Evolutionary conservation across 1,140 invertebrate species (phyloP), one percentile per base, ranked within the genome.

Genomic region (Dendrolimus punctatus): DNA sequence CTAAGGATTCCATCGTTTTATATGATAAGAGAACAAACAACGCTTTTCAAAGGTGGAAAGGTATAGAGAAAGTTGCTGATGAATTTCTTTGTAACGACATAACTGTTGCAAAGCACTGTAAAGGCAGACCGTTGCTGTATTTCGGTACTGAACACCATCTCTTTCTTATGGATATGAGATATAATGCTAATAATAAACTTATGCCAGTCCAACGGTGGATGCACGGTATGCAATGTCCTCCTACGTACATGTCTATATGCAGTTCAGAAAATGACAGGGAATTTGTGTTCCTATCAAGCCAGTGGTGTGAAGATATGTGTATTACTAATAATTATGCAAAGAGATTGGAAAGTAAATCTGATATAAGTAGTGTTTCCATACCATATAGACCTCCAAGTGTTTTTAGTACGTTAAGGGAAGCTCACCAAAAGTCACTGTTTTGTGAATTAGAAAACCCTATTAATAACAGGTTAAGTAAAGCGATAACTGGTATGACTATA

Each of bases 281-380:
- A 48, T 53, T 84, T 6, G 60, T 84, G 4, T 70, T 71, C 53
- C 48, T 86, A 6, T 69, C 68, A 42, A 83, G 82, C 51, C 82
- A 84, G 42, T 84, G 82, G 80, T 78, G 73, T 59, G 78, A 80
- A 40, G 80, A 86, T 57, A 73, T 78, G 66, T 82, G 79, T 54
- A 60, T 86, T 5, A 51, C 83, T 8, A 67, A 68, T 6, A 81
- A 71, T 47, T 71, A 73, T 47, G 62, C 58, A 36, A 62, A 77
- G 44, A 62, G 51, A 7, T 38, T 67, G 6, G 66, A 54, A 4
- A 69, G 64, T 36, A 58, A 66, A 1, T 38, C 58, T 4, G 62
- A 71, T 47, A 52, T 68, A 0, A 58, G 57, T 2, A 67, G 72
- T 40, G 62, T 81, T 0, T 63, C 58, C 0, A 67, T 80, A 39